These are phyloP conservation scores for Auanema sp. DNA, from an alignment of 2,888 invertebrate genomes.

Conservation along the genomic window DNA sequence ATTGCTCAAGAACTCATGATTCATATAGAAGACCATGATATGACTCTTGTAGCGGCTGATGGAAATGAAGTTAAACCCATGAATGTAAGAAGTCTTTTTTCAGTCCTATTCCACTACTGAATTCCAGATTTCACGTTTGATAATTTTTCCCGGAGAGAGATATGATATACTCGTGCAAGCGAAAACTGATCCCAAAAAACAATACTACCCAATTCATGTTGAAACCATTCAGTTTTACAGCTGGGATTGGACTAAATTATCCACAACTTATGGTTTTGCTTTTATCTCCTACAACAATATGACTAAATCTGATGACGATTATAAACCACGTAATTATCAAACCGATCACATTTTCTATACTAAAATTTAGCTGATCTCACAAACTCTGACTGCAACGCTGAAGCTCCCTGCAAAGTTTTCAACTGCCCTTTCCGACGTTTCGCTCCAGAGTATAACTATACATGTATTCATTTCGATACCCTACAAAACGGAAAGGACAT, in stretches of 20 bases:
- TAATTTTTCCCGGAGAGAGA: conserved; percentile 59
- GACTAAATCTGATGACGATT: conserved; percentile 26
- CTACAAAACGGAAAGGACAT: conserved; percentile 22
- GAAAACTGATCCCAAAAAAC: conserved; percentile 35
- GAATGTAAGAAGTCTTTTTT: conserved; percentile 17
- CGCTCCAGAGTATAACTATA: conserved; percentile 33
- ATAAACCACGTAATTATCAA: conserved; percentile 21
- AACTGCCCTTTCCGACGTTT: conserved; percentile 48
- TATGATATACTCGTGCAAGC: conserved; percentile 56
- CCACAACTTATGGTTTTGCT: conserved; percentile 49
- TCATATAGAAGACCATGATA: conserved; percentile 51
- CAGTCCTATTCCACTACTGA: no score
- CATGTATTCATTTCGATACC: conserved; percentile 42
- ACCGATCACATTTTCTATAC: background rate
- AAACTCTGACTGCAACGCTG: background rate
- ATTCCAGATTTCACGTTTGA: conserved; percentile 45
- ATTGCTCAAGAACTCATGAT: conserved; percentile 54
- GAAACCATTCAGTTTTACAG: conserved; percentile 45
- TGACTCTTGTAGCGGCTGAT: conserved; percentile 56
- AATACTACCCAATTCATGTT: conserved; percentile 25
- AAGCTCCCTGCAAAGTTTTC: conserved; percentile 7
- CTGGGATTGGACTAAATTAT: conserved; percentile 47
- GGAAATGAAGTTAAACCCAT: conserved; percentile 52
- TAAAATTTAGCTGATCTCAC: conserved; percentile 5
- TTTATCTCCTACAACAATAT: conserved; percentile 46